Evolutionary conservation across 2,888 invertebrate genomes (phyloP).

Genomic region (Dasypolia templi): DNA sequence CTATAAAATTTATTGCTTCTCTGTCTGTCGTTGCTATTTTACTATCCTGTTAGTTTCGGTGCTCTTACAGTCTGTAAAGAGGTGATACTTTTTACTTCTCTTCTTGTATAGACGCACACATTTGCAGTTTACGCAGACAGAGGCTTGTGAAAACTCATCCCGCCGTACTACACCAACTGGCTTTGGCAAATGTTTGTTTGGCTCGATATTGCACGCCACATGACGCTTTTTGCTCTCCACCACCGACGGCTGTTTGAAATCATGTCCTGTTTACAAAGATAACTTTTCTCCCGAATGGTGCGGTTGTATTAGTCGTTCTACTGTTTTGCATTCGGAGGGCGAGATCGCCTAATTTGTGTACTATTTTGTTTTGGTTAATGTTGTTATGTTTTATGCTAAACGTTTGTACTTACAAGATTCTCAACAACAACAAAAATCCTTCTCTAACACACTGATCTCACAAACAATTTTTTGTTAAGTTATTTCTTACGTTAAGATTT

Average conservation of each 20-base stretch:
- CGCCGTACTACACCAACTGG: conserved; percentile 77
- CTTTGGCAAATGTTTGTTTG: conserved; percentile 83
- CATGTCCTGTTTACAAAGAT: conserved; percentile 76
- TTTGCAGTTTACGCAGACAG: conserved; percentile 62
- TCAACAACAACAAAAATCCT: no score
- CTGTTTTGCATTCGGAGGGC: conserved; percentile 39
- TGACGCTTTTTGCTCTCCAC: conserved; percentile 77
- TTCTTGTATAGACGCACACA: conserved; percentile 47
- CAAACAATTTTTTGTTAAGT: no score
- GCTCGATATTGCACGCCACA: conserved; percentile 84
- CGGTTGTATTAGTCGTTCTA: conserved; percentile 67
- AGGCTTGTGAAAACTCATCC: conserved; percentile 80
- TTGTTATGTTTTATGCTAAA: conserved; percentile 6
- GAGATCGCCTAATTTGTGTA: conserved; percentile 37
- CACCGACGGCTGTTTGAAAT: conserved; percentile 71
- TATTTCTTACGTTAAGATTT: neutral
- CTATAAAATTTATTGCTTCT: conserved; percentile 45
- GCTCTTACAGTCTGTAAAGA: conserved; percentile 49
- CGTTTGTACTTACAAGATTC: neutral
- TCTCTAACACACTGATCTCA: neutral
- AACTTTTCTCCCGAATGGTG: conserved; percentile 71
- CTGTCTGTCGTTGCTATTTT: conserved; percentile 40
- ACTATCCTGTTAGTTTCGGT: conserved; percentile 43
- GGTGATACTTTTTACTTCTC: conserved; percentile 40
- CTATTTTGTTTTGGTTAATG: conserved; percentile 5